Percentiles rank a stretch among this genome's conserved stretches.
These are phyloP conservation scores for Callithrix jacchus DNA, from an alignment of 2,113 vertebrate genomes.

Conservation along the genomic window DNA sequence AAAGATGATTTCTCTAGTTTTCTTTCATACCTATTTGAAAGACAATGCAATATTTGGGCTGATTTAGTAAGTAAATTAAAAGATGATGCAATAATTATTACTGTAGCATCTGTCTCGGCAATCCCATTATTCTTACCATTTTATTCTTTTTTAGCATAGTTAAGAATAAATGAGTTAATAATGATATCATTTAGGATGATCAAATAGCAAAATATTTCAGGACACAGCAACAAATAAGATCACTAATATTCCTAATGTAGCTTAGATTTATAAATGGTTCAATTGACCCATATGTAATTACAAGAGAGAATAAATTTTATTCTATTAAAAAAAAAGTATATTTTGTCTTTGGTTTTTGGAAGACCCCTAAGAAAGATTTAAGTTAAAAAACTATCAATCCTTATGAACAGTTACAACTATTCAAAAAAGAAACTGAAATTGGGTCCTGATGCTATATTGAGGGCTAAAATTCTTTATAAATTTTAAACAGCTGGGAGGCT, in stretches of 20 bases:
- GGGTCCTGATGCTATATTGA: conserved; percentile 1
- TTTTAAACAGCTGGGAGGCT: conserved; percentile 37
- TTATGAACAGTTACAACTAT: background rate
- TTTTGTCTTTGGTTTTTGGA: conserved; percentile 25
- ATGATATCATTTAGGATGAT: background rate
- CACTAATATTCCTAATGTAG: background rate
- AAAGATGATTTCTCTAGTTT: background rate
- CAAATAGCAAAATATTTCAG: background rate
- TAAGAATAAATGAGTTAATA: background rate
- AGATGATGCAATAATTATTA: background rate
- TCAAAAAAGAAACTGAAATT: conserved; percentile 47
- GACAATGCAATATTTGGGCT: background rate
- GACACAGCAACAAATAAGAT: background rate
- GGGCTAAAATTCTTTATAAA: conserved; percentile 39
- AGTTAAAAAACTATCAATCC: conserved; percentile 16
- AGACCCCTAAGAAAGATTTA: conserved; percentile 4
- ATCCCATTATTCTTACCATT: background rate
- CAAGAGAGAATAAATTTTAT: conserved; percentile 28
- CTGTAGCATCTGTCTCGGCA: background rate
- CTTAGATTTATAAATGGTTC: background rate
- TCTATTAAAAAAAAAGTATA: conserved; percentile 27
- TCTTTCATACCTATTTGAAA: background rate
- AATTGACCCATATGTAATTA: background rate
- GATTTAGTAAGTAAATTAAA: background rate
- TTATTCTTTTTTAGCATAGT: background rate